Percentiles rank a stretch among this genome's conserved stretches.
Conservation (phyloP, 2,113 vertebrate genomes). For the Motacilla tschutschensis region DNA sequence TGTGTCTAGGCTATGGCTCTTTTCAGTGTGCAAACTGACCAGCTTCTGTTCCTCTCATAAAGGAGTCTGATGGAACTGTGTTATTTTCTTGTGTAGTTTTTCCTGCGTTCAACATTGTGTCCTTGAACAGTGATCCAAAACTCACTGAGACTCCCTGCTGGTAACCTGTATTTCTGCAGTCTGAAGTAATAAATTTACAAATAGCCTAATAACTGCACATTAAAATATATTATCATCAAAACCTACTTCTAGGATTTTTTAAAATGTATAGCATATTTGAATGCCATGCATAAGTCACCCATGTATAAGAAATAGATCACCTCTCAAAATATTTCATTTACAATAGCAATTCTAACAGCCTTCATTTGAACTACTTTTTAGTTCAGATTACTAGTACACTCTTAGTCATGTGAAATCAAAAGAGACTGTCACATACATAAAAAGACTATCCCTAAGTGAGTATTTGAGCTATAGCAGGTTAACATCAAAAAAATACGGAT, state of each 20-base stretch:
- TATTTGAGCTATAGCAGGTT: not conserved
- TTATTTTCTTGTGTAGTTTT: not conserved
- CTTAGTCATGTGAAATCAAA: not conserved
- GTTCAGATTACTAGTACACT: not conserved
- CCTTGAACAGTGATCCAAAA: constrained; percentile 1
- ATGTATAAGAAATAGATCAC: not conserved
- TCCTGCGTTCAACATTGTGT: not conserved
- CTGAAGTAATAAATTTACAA: not conserved
- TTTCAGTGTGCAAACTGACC: not conserved
- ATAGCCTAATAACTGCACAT: not conserved
- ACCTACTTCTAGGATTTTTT: not conserved
- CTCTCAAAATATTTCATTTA: not conserved
- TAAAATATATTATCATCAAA: not conserved
- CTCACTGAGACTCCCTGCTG: constrained; percentile 57
- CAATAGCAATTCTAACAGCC: not conserved
- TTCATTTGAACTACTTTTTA: not conserved
- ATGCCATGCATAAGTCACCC: not conserved
- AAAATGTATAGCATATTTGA: not conserved
- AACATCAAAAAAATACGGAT: not conserved
- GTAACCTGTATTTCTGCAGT: constrained; percentile 8
- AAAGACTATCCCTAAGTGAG: not conserved
- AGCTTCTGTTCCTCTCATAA: not conserved
- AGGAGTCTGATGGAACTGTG: not conserved
- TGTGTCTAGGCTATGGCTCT: not conserved
- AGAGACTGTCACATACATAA: not conserved